Percentiles rank a stretch among this genome's conserved stretches.
phyloP scores from a whole-genome alignment of 2,113 vertebrate genomes.

The Cyphomyrus discorhynchus region DNA sequence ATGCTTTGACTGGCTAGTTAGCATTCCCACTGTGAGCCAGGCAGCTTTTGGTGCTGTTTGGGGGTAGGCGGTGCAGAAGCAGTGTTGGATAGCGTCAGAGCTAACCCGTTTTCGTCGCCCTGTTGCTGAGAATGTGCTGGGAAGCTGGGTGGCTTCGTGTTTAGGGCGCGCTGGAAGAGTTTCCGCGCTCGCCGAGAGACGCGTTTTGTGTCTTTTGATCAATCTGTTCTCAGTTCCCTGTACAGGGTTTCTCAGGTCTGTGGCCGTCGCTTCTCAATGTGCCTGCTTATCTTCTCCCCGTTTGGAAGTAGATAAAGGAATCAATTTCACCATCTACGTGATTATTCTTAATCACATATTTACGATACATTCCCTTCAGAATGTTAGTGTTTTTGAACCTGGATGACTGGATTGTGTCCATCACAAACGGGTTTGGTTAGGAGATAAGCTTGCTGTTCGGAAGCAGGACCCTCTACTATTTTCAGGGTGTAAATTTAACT shows the following conservation, averaged over 20 bases:
- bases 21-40: neutral
- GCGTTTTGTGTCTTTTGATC: neutral
- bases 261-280: neutral
- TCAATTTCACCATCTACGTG: neutral
- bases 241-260: neutral
- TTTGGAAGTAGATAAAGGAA: neutral
- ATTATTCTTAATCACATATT: neutral
- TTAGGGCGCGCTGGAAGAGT: neutral
- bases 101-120: neutral
- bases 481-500: neutral
- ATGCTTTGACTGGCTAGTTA: neutral
- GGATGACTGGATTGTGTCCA: neutral
- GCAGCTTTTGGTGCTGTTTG: neutral
- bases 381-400: neutral
- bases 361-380: neutral
- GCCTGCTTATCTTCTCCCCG: neutral
- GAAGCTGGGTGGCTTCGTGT: neutral
- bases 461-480: neutral
- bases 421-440: neutral
- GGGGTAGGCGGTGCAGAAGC: neutral
- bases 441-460: neutral
- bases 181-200: neutral
- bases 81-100: neutral
- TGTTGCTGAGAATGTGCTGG: neutral
- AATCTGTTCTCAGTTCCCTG: neutral